Evolutionary conservation across 2,113 vertebrate species (phyloP).

Genomic region (Triplophysa dalaica): DNA sequence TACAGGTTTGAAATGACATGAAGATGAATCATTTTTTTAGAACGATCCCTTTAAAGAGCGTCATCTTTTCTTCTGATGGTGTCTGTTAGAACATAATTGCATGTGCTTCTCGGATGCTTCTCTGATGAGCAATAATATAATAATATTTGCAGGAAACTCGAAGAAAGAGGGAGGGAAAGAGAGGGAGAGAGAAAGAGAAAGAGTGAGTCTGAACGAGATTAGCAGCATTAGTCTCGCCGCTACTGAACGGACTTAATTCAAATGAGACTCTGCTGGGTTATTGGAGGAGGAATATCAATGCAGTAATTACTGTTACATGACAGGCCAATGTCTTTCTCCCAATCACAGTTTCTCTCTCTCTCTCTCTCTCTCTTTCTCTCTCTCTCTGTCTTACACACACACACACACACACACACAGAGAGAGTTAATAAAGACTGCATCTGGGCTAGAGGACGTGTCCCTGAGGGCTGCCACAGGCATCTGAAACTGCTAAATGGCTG

Average conservation of each 20-base stretch:
- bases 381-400: neutral
- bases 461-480: constrained; percentile 76
- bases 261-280: constrained; percentile 86
- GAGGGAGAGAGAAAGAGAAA: constrained; percentile 8
- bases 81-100: too few relatives aligned
- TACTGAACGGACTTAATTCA: constrained; percentile 82
- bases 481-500: constrained; percentile 85
- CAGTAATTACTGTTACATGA: constrained; percentile 89
- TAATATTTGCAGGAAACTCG: too few relatives aligned
- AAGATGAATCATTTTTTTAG: too few relatives aligned
- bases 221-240: constrained; percentile 75
- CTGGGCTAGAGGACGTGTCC: constrained; percentile 79
- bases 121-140: too few relatives aligned
- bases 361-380: neutral
- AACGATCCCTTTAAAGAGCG: too few relatives aligned
- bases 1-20: too few relatives aligned
- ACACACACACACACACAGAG: constrained; percentile 24
- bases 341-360: neutral
- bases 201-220: constrained; percentile 79
- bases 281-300: constrained; percentile 90
- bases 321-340: constrained; percentile 65
- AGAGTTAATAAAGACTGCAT: constrained; percentile 47
- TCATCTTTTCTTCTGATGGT: too few relatives aligned
- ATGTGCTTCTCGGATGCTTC: too few relatives aligned
- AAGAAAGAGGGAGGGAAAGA: too few relatives aligned